Percentiles rank a stretch among this genome's conserved stretches.
Conservation (phyloP, 2,888 invertebrate species). For the Epirrita christyi region DNA sequence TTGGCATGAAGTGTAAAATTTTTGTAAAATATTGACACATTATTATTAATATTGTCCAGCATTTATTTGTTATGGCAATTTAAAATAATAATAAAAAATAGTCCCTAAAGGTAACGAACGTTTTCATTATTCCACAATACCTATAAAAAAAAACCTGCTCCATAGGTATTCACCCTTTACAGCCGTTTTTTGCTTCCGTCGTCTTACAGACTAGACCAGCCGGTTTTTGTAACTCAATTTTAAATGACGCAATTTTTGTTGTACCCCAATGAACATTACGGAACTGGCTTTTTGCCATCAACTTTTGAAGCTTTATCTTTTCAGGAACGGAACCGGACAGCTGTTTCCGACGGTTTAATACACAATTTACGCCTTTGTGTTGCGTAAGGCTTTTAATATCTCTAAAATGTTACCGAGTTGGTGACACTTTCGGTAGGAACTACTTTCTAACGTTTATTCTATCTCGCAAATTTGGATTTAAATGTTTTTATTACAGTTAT, state of each 20-base stretch:
- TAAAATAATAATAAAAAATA: too few relatives aligned
- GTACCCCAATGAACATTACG: conserved; percentile 46
- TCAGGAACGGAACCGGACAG: conserved; percentile 45
- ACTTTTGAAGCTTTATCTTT: conserved; percentile 50
- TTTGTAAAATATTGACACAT: too few relatives aligned
- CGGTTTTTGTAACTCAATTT: conserved; percentile 13
- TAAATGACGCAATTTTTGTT: conserved; percentile 46
- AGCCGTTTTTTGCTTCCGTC: conserved; percentile 14
- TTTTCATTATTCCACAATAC: too few relatives aligned
- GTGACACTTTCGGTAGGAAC: conserved; percentile 29
- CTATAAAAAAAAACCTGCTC: too few relatives aligned
- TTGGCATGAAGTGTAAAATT: too few relatives aligned
- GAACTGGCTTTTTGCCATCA: conserved; percentile 47
- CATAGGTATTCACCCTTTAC: conserved; percentile 3
- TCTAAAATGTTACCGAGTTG: conserved; percentile 22
- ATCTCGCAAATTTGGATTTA: not conserved
- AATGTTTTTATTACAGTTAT: too few relatives aligned
- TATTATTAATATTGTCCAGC: too few relatives aligned
- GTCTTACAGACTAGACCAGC: conserved; percentile 2
- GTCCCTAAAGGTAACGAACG: too few relatives aligned
- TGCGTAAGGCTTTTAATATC: conserved; percentile 28
- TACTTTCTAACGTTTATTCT: conserved; percentile 15
- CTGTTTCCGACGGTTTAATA: conserved; percentile 40
- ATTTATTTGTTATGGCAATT: too few relatives aligned
- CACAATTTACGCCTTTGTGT: conserved; percentile 32